Evolutionary conservation across 2,113 vertebrate genomes (phyloP).

Genomic region (Eclectus roratus): DNA sequence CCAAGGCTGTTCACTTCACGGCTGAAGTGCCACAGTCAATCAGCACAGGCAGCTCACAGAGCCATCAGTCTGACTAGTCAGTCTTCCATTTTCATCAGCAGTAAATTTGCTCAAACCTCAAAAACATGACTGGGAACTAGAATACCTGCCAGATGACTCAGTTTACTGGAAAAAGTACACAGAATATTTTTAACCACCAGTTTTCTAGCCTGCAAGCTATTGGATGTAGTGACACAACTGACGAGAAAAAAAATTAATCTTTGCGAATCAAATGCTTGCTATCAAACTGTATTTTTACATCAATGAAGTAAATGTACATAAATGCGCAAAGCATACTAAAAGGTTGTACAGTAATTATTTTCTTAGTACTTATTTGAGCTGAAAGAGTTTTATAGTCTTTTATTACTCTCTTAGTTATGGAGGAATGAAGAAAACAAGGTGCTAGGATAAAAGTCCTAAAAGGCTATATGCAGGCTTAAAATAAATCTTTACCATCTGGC

Average conservation of each 20-base stretch:
- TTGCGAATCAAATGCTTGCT: neutral
- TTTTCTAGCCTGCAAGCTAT: neutral
- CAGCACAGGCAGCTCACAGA: neutral
- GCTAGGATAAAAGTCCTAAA: neutral
- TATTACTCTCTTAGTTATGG: neutral
- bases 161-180: neutral
- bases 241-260: neutral
- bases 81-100: neutral
- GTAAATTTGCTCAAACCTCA: neutral
- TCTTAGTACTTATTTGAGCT: neutral
- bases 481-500: neutral
- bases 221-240: neutral
- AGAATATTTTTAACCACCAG: neutral
- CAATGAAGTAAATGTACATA: neutral
- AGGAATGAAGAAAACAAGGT: neutral
- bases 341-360: neutral
- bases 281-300: neutral
- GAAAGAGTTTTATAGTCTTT: neutral
- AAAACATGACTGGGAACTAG: neutral
- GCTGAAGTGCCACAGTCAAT: neutral
- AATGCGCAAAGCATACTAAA: neutral
- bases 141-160: neutral
- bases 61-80: neutral
- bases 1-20: neutral
- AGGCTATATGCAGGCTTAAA: neutral